Percentiles rank a stretch among this genome's conserved stretches.
Evolutionary conservation across 2,113 vertebrate species (phyloP).

Genomic region (Hirundichthys speculiger): DNA sequence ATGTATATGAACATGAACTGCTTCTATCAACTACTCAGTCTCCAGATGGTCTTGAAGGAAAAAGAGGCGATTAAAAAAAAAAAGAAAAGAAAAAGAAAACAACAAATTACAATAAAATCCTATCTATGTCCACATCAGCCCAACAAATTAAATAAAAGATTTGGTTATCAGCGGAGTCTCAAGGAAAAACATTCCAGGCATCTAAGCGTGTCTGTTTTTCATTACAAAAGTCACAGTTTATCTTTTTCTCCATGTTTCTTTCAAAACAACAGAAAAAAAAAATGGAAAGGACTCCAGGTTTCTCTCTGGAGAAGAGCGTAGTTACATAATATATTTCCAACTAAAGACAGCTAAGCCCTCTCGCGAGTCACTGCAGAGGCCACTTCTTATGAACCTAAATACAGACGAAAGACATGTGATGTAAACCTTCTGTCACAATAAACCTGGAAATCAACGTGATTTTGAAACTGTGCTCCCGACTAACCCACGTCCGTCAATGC

Average conservation of each 20-base stretch:
- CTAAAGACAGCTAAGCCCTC: conserved; percentile 31
- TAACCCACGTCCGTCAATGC: not conserved
- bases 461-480: no score
- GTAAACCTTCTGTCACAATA: not conserved
- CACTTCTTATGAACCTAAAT: conserved; percentile 14
- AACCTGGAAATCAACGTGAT: no score
- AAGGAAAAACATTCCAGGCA: conserved; percentile 39
- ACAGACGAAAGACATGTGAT: conserved; percentile 3
- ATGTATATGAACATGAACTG: no score
- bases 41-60: no score
- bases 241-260: conserved; percentile 48
- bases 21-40: no score
- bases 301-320: conserved; percentile 43
- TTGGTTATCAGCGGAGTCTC: conserved; percentile 23
- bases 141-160: conserved; percentile 32
- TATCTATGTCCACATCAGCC: no score
- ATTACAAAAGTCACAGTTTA: conserved; percentile 52
- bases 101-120: no score
- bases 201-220: conserved; percentile 48
- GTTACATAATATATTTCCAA: conserved; percentile 62
- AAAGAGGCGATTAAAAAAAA: no score
- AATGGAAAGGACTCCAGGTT: conserved; percentile 36
- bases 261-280: conserved; percentile 51
- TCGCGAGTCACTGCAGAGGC: conserved; percentile 22
- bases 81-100: no score